Base-by-base conservation (phyloP, 2,113 vertebrate genomes). In the Scartelaos histophorus region DNA sequence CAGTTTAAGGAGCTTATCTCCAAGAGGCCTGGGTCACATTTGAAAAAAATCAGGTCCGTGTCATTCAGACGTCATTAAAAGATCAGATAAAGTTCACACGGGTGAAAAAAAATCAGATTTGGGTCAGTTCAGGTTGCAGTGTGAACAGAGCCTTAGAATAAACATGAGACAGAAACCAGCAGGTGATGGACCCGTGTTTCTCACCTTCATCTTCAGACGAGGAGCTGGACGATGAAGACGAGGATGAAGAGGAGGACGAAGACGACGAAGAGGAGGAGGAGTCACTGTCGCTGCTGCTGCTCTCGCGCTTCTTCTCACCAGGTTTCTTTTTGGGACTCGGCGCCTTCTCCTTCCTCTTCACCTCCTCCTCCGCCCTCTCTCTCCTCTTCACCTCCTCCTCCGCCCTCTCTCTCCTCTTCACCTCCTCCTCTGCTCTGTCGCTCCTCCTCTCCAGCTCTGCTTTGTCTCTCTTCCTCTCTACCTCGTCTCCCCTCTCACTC, bases 211-310 rank as follows among this genome's bases (percentile, higher is more conserved):
- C 92, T 19, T 91, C 86, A 24, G 90, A 92, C 6, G 92, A 92
- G 0, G 89, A 88, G 0, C 87, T 87, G 0, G 90, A 91, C 0
- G 92, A 92, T 0, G 92, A 93, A 0, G 90, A 91, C 0, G 93
- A 92, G 0, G 89, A 89, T 0, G 90, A 90, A 0, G 66, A 68
- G 2, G 85, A 88, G 0, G 85, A 89, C 0, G 92, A 93, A 0
- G 92, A 93, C 0, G 93, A 92, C 0, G 85, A 88, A 0, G 85
- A 89, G 0, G 92, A 93, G 0, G 90, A 91, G 0, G 91, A 92
- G 0, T 92, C 92, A 0, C 90, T 91, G 51, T 91, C 88, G 60
- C 66, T 67, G 68, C 74, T 89, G 43, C 84, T 90, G 68, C 82
- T 83, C 0, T 80, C 79, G 13, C 70, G 73, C 66, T 85, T 60